Evolutionary conservation across 2,797 vertebrate genomes (phyloP).

Genomic region (Sarcoramphus papa): DNA sequence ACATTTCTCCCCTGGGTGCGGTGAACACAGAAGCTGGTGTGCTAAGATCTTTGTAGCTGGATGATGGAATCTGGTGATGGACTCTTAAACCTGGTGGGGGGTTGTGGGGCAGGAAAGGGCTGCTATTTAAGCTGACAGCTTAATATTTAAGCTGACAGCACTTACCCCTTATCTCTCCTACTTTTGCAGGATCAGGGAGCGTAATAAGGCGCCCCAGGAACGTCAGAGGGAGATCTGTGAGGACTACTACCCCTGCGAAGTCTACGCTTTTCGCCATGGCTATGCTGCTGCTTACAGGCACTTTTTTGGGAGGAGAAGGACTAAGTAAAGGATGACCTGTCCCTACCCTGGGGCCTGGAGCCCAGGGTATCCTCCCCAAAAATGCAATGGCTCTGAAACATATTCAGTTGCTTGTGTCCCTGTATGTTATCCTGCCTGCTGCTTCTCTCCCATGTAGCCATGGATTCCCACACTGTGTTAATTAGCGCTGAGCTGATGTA

Average conservation of each 20-base stretch:
- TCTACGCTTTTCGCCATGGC: slow-evolving; percentile 76
- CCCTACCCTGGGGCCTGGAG: slow-evolving; percentile 14
- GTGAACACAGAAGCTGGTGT: background rate
- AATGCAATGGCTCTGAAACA: slow-evolving; percentile 45
- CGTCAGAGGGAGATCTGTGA: slow-evolving; percentile 85
- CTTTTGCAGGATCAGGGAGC: slow-evolving; percentile 72
- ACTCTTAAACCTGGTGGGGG: background rate
- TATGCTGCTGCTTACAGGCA: slow-evolving; percentile 80
- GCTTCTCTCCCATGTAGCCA: slow-evolving; percentile 32
- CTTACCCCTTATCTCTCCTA: background rate
- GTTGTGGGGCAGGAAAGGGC: background rate
- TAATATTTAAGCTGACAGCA: background rate
- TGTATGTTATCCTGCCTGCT: slow-evolving; percentile 46
- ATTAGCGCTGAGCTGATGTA: slow-evolving; percentile 14
- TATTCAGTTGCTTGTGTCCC: slow-evolving; percentile 60
- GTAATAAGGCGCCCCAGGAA: slow-evolving; percentile 77
- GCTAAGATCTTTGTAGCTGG: background rate
- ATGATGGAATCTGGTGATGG: background rate
- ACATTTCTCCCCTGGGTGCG: rapidly evolving
- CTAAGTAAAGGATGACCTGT: slow-evolving; percentile 19
- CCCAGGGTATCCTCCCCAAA: slow-evolving; percentile 1
- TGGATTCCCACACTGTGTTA: slow-evolving; percentile 27
- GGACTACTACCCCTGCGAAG: slow-evolving; percentile 82
- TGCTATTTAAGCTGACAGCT: background rate
- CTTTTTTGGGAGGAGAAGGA: slow-evolving; percentile 73